phyloP scores from a whole-genome alignment of 1,140 invertebrate species.

The Micrasema minimum region DNA sequence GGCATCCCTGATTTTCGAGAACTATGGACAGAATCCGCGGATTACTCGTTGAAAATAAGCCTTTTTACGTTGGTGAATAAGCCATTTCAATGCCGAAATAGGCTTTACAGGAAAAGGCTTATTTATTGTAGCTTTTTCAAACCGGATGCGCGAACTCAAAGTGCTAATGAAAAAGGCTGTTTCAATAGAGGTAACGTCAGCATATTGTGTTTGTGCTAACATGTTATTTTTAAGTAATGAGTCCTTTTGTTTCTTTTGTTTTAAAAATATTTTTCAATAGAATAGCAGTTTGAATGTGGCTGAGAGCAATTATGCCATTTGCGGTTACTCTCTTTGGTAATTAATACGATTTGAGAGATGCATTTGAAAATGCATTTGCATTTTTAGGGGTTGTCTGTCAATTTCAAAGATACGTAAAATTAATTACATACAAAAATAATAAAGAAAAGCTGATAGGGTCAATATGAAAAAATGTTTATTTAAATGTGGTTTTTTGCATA shows the following conservation, averaged over 20 bases:
- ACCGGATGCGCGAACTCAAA: conserved; percentile 26
- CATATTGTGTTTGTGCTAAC: conserved; percentile 5
- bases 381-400: no score
- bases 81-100: conserved; percentile 32
- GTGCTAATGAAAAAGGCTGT: conserved; percentile 34
- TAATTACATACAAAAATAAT: no score
- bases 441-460: no score
- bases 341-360: no score
- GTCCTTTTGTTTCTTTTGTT: conserved; percentile 27
- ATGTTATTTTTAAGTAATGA: conserved; percentile 30
- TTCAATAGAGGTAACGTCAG: conserved; percentile 15
- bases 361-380: no score
- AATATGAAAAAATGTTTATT: no score
- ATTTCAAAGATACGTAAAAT: no score
- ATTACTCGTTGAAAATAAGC: conserved; percentile 21
- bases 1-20: conserved; percentile 1
- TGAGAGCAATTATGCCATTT: background rate
- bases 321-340: no score
- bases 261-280: conserved; percentile 7
- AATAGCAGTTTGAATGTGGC: background rate
- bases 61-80: conserved; percentile 25
- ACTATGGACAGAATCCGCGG: conserved; percentile 1
- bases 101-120: conserved; percentile 24
- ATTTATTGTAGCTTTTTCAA: conserved; percentile 1
- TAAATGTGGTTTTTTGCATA: no score